Evolutionary conservation across 2,113 vertebrate genomes (phyloP), one percentile per base, ranked within the genome.

Genomic region (Chrysemys picta): DNA sequence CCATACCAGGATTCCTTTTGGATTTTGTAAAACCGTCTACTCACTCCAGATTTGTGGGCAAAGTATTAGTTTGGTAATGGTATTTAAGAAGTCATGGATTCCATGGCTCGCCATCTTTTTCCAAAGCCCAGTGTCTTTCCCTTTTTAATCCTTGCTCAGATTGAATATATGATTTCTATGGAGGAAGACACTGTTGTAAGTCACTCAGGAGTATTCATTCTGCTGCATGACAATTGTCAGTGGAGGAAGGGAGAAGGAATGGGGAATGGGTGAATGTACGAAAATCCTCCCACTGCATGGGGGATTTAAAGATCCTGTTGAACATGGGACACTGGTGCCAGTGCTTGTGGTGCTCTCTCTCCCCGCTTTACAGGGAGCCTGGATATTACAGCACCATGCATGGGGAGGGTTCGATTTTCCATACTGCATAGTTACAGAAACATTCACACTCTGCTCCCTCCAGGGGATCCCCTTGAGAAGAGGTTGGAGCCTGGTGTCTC

Each of bases 151-250:
- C 65, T 1, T 1, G 50, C 59, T 0, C 2, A 54, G 17, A 62
- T 29, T 84, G 79, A 2, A n/a, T 11, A 16, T 0, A 7, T 65
- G 1, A 1, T 76, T 8, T 14, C 45, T 76, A n/a, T 0, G 45
- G 19, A 53, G 22, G 25, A 24, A 50, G 47, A 49, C 21, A 42
- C 25, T 12, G 50, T 8, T 49, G 12, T 65, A 69, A 42, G 38
- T 22, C 38, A 12, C 31, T 47, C 35, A 17, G 3, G 0, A 35
- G 22, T 0, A 5, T 1, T 52, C 31, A 0, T 2, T 72, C 42
- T 22, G 54, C 11, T n/a, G 9, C 0, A 5, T 14, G 31, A 69
- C 56, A 11, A 69, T 45, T 5, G 29, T 2, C 5, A 52, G 16
- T 8, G 50, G 31, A 57, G 24, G 47, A 52, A 0, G 2, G 49